Base-by-base conservation (phyloP, 2,797 vertebrate species). In the Microctenopoma stevenorrisi region DNA sequence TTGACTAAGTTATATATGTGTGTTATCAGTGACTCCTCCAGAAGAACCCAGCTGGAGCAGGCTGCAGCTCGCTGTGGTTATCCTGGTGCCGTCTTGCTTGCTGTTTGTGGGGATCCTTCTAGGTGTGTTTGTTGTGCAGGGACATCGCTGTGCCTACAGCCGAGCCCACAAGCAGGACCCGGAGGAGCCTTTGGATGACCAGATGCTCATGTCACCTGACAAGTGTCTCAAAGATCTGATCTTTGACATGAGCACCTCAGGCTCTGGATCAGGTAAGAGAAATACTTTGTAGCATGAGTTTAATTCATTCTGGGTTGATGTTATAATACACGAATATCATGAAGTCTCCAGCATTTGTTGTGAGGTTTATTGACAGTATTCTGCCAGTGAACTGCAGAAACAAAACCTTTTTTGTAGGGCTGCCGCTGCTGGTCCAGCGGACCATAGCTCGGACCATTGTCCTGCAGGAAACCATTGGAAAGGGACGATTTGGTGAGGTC, bases 371-470 rank as follows among this genome's bases (percentile, higher is more conserved):
- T 12, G 16, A 30, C 30, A 44, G 26, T 3, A 30, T 30, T n/a
- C 22, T 26, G 37, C 1, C 37, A 53, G 42, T 26, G 33, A 63
- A 48, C 7, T 28, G 5, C 42, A 28, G 11, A 69, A 5, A 25
- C 40, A 25, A 38, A 46, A 46, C 4, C 7, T 7, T 28, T 6
- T 37, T 48, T 70, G 54, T 47, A 99, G 98, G 98, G 12, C 90
- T 98, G 43, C 98, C 98, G 3, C 93, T 99, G 50, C 92, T 99
- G 9, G 97, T 98, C 1, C 98, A 99, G 88, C 94, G 97, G 75
- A 99, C 98, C 1, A 99, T 99, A 1, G 97, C 98, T 0, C 95
- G 97, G 66, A 98, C 98, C 0, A 98, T 99, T 0, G 94, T 99
- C 28, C 95, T 99, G 79, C 97, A 99, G 89, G 97, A 99, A 70